These are phyloP conservation scores for Sialia sialis DNA, from an alignment of 2,113 vertebrate species.

Conservation along the genomic window DNA sequence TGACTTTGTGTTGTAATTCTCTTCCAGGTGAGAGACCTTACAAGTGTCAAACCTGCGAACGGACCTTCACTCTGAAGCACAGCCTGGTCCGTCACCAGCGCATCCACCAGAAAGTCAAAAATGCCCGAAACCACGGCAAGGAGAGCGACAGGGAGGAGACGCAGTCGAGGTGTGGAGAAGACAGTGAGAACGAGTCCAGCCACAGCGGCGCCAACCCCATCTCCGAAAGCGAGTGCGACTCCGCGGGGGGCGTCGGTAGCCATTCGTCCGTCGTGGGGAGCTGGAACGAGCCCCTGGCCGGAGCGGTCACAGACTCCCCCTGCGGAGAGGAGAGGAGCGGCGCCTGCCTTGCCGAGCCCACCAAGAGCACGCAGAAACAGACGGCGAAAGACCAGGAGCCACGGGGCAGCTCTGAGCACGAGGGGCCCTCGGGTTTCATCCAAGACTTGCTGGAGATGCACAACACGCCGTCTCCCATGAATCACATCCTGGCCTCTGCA, in stretches of 20 bases:
- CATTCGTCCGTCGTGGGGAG: slow-evolving; percentile 34
- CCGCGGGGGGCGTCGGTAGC: neutral
- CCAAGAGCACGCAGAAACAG: slow-evolving; percentile 22
- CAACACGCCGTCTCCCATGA: slow-evolving; percentile 71
- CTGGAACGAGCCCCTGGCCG: slow-evolving; percentile 30
- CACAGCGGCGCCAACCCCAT: slow-evolving; percentile 81
- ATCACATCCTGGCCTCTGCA: slow-evolving; percentile 71
- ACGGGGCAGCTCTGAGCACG: slow-evolving; percentile 6
- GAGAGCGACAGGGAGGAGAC: slow-evolving; percentile 73
- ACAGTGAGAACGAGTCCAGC: slow-evolving; percentile 83
- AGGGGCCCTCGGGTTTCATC: slow-evolving; percentile 58
- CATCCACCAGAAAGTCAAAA: slow-evolving; percentile 87
- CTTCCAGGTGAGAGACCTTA: slow-evolving; percentile 90
- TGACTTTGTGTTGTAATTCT: neutral
- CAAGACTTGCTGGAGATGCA: slow-evolving; percentile 81
- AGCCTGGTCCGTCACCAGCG: slow-evolving; percentile 96
- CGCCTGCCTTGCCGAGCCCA: neutral
- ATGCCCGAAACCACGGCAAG: slow-evolving; percentile 67
- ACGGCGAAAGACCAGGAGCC: slow-evolving; percentile 30
- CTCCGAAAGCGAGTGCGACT: slow-evolving; percentile 80
- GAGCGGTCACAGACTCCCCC: neutral
- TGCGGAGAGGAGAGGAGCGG: slow-evolving; percentile 50
- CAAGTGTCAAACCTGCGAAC: slow-evolving; percentile 91
- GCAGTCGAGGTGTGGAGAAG: slow-evolving; percentile 67
- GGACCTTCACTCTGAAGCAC: slow-evolving; percentile 98